These are phyloP conservation scores for Jordanella pulchra DNA, from an alignment of 2,797 vertebrate species.

Conservation along the genomic window DNA sequence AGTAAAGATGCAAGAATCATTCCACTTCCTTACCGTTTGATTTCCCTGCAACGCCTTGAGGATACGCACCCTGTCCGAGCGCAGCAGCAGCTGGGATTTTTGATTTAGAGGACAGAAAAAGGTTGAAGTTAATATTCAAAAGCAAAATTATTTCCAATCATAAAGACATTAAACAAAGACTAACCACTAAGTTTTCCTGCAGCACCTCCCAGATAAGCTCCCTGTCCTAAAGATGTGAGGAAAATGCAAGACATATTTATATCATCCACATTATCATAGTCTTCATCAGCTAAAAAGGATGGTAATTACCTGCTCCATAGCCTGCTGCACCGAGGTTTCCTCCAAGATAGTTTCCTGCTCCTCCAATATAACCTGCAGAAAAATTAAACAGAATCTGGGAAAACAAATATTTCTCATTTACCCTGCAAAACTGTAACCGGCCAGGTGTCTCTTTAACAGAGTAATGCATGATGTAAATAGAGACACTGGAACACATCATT, in stretches of 20 bases:
- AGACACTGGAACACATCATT: background rate
- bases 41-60: slow-evolving; percentile 44
- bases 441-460: background rate
- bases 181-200: slow-evolving; percentile 73
- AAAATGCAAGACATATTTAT: slow-evolving; percentile 8
- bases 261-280: slow-evolving; percentile 2
- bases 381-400: slow-evolving; percentile 29
- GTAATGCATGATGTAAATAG: background rate
- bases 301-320: slow-evolving; percentile 74
- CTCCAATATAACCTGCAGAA: slow-evolving; percentile 70
- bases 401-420: background rate
- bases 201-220: slow-evolving; percentile 67
- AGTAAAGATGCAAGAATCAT: background rate
- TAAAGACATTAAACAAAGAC: background rate
- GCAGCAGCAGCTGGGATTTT: slow-evolving; percentile 43
- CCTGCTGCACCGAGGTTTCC: slow-evolving; percentile 56
- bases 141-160: background rate
- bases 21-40: slow-evolving; percentile 30
- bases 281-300: slow-evolving; percentile 3
- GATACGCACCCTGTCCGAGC: slow-evolving; percentile 59
- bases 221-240: slow-evolving; percentile 70
- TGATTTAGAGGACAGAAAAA: background rate
- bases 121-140: background rate
- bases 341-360: slow-evolving; percentile 70
- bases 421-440: background rate